Evolutionary conservation across 2,113 vertebrate species (phyloP).

Genomic region (Coracopsis vasa): DNA sequence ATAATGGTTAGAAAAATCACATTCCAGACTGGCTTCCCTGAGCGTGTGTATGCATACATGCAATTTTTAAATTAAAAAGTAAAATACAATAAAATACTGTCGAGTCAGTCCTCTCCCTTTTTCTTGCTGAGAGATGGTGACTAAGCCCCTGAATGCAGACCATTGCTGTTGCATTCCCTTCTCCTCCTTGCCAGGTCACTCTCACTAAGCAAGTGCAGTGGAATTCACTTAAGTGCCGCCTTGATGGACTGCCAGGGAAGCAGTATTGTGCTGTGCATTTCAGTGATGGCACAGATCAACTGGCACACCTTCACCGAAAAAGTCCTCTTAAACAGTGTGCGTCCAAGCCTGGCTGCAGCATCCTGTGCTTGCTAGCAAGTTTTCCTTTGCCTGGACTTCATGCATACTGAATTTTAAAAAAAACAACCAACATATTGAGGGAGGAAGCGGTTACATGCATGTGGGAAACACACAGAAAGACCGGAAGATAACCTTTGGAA

Average conservation of each 20-base stretch:
- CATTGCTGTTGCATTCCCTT: background rate
- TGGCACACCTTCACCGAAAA: background rate
- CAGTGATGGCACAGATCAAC: background rate
- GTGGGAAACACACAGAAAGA: background rate
- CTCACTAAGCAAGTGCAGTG: background rate
- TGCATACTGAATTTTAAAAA: background rate
- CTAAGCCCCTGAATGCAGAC: background rate
- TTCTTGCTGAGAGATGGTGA: background rate
- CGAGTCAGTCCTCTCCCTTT: background rate
- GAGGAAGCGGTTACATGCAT: background rate
- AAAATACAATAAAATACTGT: background rate
- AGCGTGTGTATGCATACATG: background rate
- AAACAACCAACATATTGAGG: fast-evolving
- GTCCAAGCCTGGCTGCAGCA: background rate
- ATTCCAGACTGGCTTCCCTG: background rate
- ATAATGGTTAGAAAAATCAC: background rate
- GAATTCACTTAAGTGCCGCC: background rate
- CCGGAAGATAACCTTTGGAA: background rate
- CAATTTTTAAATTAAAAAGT: background rate
- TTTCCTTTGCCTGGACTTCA: background rate
- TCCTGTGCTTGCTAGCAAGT: background rate
- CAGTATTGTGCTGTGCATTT: background rate
- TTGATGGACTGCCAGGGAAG: background rate
- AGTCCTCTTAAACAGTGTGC: background rate
- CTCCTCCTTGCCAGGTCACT: background rate